A percentile compares a stretch with the other conserved stretches of the same genome.
phyloP scores from a whole-genome alignment of 2,888 invertebrate genomes.

The Habroteleia sp. region DNA sequence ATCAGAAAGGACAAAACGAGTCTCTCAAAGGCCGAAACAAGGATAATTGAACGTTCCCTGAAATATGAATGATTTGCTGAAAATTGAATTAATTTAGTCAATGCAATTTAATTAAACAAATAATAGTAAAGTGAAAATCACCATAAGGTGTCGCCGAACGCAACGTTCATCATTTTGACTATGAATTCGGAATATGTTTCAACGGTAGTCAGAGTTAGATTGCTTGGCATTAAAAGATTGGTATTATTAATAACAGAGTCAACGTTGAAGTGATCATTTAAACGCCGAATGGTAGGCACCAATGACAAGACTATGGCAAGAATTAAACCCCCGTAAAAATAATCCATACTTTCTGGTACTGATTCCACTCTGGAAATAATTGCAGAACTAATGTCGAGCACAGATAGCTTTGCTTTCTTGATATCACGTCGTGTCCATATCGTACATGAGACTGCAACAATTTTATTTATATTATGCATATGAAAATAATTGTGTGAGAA shows the following conservation, averaged over 20 bases:
- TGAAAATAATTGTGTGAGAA: too few species aligned
- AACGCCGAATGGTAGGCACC: conserved; percentile 84
- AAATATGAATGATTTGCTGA: conserved; percentile 65
- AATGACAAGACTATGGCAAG: conserved; percentile 84
- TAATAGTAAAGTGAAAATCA: too few species aligned
- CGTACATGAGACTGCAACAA: conserved; percentile 91
- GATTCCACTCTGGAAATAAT: conserved; percentile 95
- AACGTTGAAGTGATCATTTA: conserved; percentile 78
- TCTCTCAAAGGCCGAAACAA: conserved; percentile 87
- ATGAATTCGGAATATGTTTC: conserved; percentile 71
- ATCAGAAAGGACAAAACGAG: conserved; percentile 88
- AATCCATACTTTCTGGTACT: conserved; percentile 89
- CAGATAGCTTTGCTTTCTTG: conserved; percentile 95
- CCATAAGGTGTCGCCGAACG: conserved; percentile 82
- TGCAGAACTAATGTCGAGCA: conserved; percentile 95
- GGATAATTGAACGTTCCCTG: conserved; percentile 87
- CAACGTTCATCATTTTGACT: conserved; percentile 76
- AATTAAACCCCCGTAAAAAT: conserved; percentile 87
- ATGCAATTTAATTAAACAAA: too few species aligned
- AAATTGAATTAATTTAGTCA: too few species aligned
- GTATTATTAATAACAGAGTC: conserved; percentile 75
- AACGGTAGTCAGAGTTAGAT: conserved; percentile 71
- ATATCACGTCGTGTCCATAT: conserved; percentile 96
- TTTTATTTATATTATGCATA: too few species aligned
- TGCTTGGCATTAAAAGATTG: conserved; percentile 71